phyloP scores from a whole-genome alignment of 1,140 invertebrate species.

The Pseudomyrmex gracilis region DNA sequence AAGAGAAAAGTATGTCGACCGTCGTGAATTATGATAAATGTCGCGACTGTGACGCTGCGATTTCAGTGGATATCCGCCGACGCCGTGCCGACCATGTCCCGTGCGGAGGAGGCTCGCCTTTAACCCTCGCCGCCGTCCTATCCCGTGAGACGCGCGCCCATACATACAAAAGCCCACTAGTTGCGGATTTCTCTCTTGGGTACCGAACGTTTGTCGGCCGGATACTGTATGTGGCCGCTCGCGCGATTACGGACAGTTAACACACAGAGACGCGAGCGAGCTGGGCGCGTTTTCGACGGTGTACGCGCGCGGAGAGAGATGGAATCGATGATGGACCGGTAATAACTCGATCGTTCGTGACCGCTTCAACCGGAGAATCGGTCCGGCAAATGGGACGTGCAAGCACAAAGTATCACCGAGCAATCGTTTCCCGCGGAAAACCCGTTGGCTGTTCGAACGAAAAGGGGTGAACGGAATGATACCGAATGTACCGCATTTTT shows the following conservation, averaged over 20 bases:
- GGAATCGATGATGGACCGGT: constrained; percentile 55
- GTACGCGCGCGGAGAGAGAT: constrained; percentile 4
- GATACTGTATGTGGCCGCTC: constrained; percentile 51
- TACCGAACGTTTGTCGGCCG: neutral
- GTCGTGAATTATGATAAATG: constrained; percentile 80
- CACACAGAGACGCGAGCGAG: constrained; percentile 52
- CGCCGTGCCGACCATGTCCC: neutral
- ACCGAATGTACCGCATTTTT: constrained; percentile 13
- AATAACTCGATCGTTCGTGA: constrained; percentile 56
- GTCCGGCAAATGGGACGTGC: constrained; percentile 41
- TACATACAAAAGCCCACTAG: constrained; percentile 55
- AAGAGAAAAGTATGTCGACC: constrained; percentile 69
- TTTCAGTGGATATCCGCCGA: constrained; percentile 44
- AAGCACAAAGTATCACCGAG: constrained; percentile 50
- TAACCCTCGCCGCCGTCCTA: constrained; percentile 40
- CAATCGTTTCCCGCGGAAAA: constrained; percentile 51
- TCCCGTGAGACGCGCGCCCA: constrained; percentile 23
- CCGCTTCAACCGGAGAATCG: constrained; percentile 36
- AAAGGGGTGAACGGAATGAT: constrained; percentile 15
- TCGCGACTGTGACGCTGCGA: constrained; percentile 72
- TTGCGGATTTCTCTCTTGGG: constrained; percentile 11
- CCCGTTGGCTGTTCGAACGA: constrained; percentile 23
- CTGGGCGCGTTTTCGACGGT: constrained; percentile 6
- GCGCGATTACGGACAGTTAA: constrained; percentile 45
- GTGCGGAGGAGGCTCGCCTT: constrained; percentile 27